Evolutionary conservation across 2,888 invertebrate genomes (phyloP), one percentile per base, ranked within the genome.

Genomic region (Junonia oenone): DNA sequence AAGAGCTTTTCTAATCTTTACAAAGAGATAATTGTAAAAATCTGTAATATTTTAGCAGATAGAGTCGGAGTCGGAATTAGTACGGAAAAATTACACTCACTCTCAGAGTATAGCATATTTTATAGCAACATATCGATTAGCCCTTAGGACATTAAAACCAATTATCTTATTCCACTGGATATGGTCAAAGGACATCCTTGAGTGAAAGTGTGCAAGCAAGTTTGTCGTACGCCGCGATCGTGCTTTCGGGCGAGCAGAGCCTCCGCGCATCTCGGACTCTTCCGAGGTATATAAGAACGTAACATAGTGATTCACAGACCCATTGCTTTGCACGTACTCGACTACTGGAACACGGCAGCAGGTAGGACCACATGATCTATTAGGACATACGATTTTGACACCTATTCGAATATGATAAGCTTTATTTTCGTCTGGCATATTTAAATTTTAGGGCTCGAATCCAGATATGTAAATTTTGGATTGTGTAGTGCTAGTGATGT

Each of bases 211-310:
- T 65, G 81, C 87, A 81, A 71, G 60, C 64, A 61, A 64, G 66
- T 80, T 70, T 45, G 72, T 68, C 78, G 83, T 49, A 67, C 55
- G 58, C 45, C 68, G 66, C 70, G n/a, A n/a, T n/a, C n/a, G 75
- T 76, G 79, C 79, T 80, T 80, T 85, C 78, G 82, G 86, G 78
- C 59, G 45, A 51, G 43, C 50, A 56, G 49, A 75, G 73, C 72
- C 76, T 72, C 61, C 63, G 78, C 76, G 81, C 86, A 83, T 88
- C 88, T 84, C 73, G 78, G 79, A 81, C 78, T 78, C 85, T 88
- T 90, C 88, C 88, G 83, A 82, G 83, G 88, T 90, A 90, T 90
- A 90, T 82, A 90, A 90, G 89, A 84, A 82, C 73, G 78, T 76
- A 75, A 74, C 83, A 72, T 71, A 69, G 76, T 76, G 76, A 73